Base-by-base conservation (phyloP, 2,113 vertebrate species). In the Willisornis vidua region DNA sequence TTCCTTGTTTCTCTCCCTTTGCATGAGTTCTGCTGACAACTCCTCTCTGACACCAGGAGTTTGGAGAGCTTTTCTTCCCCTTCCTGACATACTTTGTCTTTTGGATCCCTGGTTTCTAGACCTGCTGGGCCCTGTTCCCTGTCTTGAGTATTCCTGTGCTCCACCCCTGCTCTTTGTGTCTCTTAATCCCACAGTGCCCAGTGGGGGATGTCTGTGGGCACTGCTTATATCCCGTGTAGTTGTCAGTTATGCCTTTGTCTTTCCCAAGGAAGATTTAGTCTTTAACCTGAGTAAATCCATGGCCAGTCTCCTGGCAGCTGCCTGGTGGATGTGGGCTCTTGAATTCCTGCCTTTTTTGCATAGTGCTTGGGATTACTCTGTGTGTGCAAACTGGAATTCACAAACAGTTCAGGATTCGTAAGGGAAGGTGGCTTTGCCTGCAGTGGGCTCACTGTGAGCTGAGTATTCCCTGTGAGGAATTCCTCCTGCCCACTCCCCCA, bases 371-470 rank as follows among this genome's bases (percentile, higher is more conserved):
- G 55, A 35, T 26, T 20, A 28, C 62, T 85, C 22, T 52, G 17
- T 45, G 0, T 0, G 0, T 59, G 7, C 10, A 24, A 19, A 45
- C 43, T 28, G 12, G 7, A 85, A 85, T 75, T 49, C 57, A 39
- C 54, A 48, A 49, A 15, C 24, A 28, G 24, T 19, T 33, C 51
- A 35, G 29, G 41, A 46, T 67, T 59, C 45, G 1, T 4, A 14
- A 16, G 45, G 71, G 41, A 48, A 63, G 6, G 35, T 72, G 19
- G 8, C 70, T 74, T 65, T 33, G 45, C 37, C 75, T 71, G 43
- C 73, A 16, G 6, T 20, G 33, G 10, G 45, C 28, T 31, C 1
- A 0, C 3, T 48, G 37, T 2, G 49, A 87, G 33, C 52, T 59
- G 4, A 35, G 2, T 72, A 19, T 4, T 75, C 57, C 77, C 73